Conservation (phyloP, 2,113 vertebrate genomes). For the Axis porcinus region DNA sequence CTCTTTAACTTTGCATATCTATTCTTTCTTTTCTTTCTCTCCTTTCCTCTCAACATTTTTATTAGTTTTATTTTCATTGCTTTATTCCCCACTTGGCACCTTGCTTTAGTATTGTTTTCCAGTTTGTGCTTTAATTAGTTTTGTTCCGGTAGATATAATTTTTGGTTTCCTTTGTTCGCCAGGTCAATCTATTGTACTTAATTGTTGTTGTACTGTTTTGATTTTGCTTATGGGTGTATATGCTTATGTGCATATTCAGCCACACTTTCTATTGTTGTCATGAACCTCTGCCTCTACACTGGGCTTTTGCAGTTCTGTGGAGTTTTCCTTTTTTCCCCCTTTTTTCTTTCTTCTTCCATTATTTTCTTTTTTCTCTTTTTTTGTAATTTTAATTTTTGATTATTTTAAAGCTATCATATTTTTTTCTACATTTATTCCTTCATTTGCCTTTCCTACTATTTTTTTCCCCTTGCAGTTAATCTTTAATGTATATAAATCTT, state of each 20-base stretch:
- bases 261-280: neutral
- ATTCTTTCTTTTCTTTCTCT: neutral
- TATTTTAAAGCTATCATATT: neutral
- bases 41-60: neutral
- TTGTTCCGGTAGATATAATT: neutral
- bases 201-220: neutral
- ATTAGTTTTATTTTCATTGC: neutral
- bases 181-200: neutral
- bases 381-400: neutral
- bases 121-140: neutral
- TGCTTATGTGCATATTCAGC: neutral
- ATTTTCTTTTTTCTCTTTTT: neutral
- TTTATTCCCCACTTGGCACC: neutral
- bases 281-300: neutral
- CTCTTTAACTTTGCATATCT: neutral
- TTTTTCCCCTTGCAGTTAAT: neutral
- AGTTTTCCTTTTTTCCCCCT: fast-evolving
- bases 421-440: neutral
- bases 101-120: neutral
- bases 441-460: neutral
- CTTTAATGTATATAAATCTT: neutral
- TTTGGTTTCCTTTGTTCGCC: neutral
- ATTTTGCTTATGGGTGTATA: neutral
- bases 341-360: neutral
- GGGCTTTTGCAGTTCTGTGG: neutral